Conservation (phyloP, 2,113 vertebrate genomes). For the Heterocephalus glaber region DNA sequence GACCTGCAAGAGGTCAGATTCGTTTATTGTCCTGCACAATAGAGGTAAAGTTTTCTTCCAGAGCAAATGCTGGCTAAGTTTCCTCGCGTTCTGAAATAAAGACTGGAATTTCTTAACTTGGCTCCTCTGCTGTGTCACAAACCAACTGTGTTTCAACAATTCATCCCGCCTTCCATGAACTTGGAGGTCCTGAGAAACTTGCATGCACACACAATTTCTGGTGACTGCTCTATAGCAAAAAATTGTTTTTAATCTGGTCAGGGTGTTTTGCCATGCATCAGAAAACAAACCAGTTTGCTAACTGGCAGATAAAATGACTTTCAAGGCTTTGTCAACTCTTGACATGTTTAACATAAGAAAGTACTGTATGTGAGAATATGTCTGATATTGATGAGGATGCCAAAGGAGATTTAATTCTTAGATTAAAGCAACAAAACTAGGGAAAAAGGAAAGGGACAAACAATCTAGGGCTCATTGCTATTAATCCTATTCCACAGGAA, state of each 20-base stretch:
- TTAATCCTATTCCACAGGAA: background rate
- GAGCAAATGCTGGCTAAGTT: background rate
- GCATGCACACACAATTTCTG: background rate
- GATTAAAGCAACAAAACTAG: background rate
- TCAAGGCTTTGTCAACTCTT: background rate
- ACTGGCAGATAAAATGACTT: background rate
- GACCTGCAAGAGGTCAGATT: no score
- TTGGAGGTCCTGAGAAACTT: rapidly evolving
- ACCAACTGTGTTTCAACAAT: background rate
- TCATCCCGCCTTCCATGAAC: no score
- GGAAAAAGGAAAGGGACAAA: background rate
- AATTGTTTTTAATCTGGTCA: background rate
- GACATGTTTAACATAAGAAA: background rate
- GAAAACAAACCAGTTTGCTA: background rate
- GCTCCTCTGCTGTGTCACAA: background rate
- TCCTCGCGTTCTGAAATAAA: background rate
- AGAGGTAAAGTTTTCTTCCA: background rate
- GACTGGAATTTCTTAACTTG: background rate
- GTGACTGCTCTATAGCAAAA: background rate
- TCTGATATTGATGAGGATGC: background rate
- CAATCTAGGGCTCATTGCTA: background rate
- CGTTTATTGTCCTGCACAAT: background rate
- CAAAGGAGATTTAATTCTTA: background rate
- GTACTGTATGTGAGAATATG: background rate
- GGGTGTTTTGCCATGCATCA: background rate